phyloP scores from a whole-genome alignment of 2,797 vertebrate species.

The Pseudocheirus occidentalis region DNA sequence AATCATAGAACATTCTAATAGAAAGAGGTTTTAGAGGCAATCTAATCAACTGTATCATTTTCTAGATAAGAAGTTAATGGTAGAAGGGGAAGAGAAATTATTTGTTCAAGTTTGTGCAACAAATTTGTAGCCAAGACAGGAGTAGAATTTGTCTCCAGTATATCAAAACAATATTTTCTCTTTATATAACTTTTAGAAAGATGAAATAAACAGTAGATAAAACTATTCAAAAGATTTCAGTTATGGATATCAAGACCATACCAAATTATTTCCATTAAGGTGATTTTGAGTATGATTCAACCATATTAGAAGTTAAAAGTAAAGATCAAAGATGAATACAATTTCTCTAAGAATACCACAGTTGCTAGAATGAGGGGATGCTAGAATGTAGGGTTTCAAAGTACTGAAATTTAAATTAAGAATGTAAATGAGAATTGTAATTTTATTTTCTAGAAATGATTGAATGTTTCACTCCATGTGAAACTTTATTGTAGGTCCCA shows the following conservation, averaged over 20 bases:
- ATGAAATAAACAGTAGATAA: constrained; percentile 48
- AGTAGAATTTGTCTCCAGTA: neutral
- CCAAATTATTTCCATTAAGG: constrained; percentile 17
- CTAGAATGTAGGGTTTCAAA: neutral
- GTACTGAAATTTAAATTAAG: neutral
- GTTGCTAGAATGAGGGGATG: constrained; percentile 25
- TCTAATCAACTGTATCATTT: neutral
- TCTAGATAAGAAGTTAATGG: neutral
- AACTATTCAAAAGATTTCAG: constrained; percentile 27
- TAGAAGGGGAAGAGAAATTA: neutral
- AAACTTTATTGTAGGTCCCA: neutral
- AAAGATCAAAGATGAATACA: constrained; percentile 17
- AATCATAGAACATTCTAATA: neutral
- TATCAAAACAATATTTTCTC: neutral
- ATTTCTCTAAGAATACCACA: constrained; percentile 23
- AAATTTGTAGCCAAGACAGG: neutral
- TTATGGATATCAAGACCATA: constrained; percentile 68
- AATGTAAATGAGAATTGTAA: neutral
- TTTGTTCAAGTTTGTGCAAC: neutral
- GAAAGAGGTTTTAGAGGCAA: neutral
- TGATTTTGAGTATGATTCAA: constrained; percentile 34
- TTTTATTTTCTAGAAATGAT: neutral
- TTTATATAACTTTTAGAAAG: constrained; percentile 26
- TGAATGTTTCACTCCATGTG: neutral
- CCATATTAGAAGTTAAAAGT: constrained; percentile 9